Evolutionary conservation across 2,797 vertebrate genomes (phyloP).

Genomic region (Merluccius polli): DNA sequence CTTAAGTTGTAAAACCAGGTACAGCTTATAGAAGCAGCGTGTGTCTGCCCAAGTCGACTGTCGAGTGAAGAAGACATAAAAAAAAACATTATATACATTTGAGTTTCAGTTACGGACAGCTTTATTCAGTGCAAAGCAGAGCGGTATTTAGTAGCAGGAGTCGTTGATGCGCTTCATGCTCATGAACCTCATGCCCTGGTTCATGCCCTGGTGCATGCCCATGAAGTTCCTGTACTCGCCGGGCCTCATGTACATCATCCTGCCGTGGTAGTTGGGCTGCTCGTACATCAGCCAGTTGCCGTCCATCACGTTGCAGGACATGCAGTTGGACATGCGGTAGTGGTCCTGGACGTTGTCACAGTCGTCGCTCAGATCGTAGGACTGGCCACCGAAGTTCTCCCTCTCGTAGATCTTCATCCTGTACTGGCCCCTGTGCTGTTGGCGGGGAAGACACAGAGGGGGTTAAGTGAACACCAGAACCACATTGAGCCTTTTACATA

Average conservation of each 20-base stretch:
- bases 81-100: neutral
- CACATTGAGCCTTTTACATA: neutral
- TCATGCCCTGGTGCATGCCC: conserved; percentile 57
- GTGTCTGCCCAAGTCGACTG: neutral
- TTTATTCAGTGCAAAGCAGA: conserved; percentile 67
- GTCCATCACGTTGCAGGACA: conserved; percentile 72
- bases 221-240: conserved; percentile 68
- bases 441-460: neutral
- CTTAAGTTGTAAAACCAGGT: neutral
- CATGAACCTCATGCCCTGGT: conserved; percentile 60
- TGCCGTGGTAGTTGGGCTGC: conserved; percentile 61
- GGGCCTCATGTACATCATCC: conserved; percentile 67
- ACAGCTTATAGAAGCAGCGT: neutral
- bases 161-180: conserved; percentile 69
- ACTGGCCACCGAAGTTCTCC: conserved; percentile 70
- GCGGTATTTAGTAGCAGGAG: conserved; percentile 57
- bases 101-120: conserved; percentile 41
- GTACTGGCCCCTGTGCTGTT: conserved; percentile 68
- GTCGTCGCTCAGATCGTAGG: conserved; percentile 70
- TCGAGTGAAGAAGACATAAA: neutral
- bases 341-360: conserved; percentile 68
- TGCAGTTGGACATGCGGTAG: conserved; percentile 68
- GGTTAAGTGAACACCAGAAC: no score
- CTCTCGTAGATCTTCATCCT: conserved; percentile 74
- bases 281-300: conserved; percentile 73